A percentile compares a stretch with the other conserved stretches of the same genome.
Conservation (phyloP, 2,797 vertebrate genomes). For the Salmo trutta region DNA sequence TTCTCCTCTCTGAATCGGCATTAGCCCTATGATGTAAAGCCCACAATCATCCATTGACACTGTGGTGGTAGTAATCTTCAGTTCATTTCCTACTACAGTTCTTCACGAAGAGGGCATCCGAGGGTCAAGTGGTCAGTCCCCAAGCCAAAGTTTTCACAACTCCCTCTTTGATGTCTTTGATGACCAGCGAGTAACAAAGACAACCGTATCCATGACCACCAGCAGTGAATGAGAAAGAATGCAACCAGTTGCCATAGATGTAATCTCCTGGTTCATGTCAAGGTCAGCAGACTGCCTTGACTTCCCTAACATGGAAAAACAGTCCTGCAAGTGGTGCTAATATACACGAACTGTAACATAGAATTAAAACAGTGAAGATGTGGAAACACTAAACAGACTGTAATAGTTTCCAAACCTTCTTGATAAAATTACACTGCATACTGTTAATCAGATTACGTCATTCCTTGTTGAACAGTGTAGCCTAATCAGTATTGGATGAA, state of each 20-base stretch:
- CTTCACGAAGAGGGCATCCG: conserved; percentile 45
- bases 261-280: conserved; percentile 65
- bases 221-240: conserved; percentile 68
- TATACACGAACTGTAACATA: no score
- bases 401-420: conserved; percentile 14
- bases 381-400: background rate
- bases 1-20: conserved; percentile 43
- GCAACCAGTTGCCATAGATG: conserved; percentile 49
- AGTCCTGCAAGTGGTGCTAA: no score
- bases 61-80: conserved; percentile 63
- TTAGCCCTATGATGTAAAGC: conserved; percentile 53
- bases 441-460: background rate
- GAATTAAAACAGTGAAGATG: no score
- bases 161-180: conserved; percentile 70
- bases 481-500: conserved; percentile 1
- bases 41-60: conserved; percentile 44
- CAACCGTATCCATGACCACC: conserved; percentile 72
- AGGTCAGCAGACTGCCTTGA: conserved; percentile 70
- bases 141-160: conserved; percentile 56
- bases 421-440: background rate
- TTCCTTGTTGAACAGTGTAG: background rate
- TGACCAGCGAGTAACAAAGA: conserved; percentile 63
- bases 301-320: background rate
- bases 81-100: conserved; percentile 69
- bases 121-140: conserved; percentile 74